A percentile compares a stretch with the other conserved stretches of the same genome.
phyloP scores from a whole-genome alignment of 2,888 invertebrate genomes.

The Drosophila cognata region DNA sequence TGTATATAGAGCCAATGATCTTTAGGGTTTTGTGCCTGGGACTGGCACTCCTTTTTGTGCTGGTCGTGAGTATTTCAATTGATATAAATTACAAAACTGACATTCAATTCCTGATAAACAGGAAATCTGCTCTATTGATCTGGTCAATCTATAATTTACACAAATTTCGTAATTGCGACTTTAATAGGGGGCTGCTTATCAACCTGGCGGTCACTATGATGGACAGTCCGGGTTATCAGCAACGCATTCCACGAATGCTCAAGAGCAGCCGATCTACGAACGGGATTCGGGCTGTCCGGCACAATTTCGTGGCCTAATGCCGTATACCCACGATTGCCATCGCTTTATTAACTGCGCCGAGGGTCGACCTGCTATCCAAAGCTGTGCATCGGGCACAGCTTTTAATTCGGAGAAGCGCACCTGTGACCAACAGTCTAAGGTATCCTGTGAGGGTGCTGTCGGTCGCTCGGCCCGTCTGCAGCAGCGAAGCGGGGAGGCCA shows the following conservation, averaged over 20 bases:
- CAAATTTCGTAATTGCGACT: slow-evolving; percentile 48
- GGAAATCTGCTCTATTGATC: slow-evolving; percentile 29
- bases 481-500: slow-evolving; percentile 33
- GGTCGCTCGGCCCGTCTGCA: slow-evolving; percentile 34
- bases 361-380: slow-evolving; percentile 87
- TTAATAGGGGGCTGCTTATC: slow-evolving; percentile 79
- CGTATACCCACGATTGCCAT: slow-evolving; percentile 88
- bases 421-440: slow-evolving; percentile 88
- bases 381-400: slow-evolving; percentile 88
- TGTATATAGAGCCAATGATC: slow-evolving; percentile 46
- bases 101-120: slow-evolving; percentile 25
- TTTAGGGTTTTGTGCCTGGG: slow-evolving; percentile 43
- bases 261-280: slow-evolving; percentile 68
- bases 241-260: slow-evolving; percentile 35
- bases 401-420: slow-evolving; percentile 88
- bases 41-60: slow-evolving; percentile 44
- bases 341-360: slow-evolving; percentile 89
- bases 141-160: slow-evolving; percentile 7
- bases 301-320: slow-evolving; percentile 86
- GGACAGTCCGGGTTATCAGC: slow-evolving; percentile 72
- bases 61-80: slow-evolving; percentile 58
- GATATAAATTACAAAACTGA: slow-evolving; percentile 20
- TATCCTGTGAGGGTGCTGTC: slow-evolving; percentile 84
- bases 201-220: slow-evolving; percentile 59
- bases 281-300: slow-evolving; percentile 84